Base-by-base conservation (phyloP, 2,888 invertebrate genomes). In the Yponomeuta malinellus region DNA sequence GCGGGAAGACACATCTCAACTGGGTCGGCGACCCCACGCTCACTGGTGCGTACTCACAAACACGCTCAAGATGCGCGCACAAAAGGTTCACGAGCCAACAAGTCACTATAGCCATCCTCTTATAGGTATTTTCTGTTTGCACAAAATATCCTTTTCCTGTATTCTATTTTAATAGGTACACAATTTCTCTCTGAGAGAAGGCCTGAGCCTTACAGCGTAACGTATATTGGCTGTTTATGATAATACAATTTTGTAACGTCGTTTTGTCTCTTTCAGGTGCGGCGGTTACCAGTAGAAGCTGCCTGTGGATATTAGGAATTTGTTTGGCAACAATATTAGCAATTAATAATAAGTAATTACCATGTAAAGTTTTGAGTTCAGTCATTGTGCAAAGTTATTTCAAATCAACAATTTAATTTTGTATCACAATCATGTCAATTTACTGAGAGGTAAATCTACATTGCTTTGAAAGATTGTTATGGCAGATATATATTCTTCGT, bases 21-120 rank as follows among this genome's bases (percentile, higher is more conserved):
- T 93, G 93, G 93, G 92, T 92, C 73, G 90, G 89, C 72, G 89
- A 89, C 73, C 89, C 90, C 74, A 89, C 90, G 74, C 90, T 90
- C 76, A 89, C 87, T 86, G 90, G 91, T 90, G 82, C 76, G 75
- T 72, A 74, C 48, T 48, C n/a, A 59, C 43, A 23, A 59, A 15
- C 52, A 59, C 43, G 43, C 43, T 43, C 8, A 43, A 43, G 6
- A 43, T 43, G 43, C 43, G 43, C 43, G 43, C 43, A 43, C 43
- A 43, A 43, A 43, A 43, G 43, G 43, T 43, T 43, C 43, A 43
- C 43, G 43, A 43, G 43, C 43, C 43, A 43, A 43, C 43, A 43
- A 43, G 43, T 43, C 43, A 1, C 43, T 43, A 43, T 43, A 43
- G 43, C 33, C 33, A 33, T 43, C 43, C 5, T 43, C 43, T 43